phyloP scores from a whole-genome alignment of 2,888 invertebrate genomes.

The Apamea anceps region DNA sequence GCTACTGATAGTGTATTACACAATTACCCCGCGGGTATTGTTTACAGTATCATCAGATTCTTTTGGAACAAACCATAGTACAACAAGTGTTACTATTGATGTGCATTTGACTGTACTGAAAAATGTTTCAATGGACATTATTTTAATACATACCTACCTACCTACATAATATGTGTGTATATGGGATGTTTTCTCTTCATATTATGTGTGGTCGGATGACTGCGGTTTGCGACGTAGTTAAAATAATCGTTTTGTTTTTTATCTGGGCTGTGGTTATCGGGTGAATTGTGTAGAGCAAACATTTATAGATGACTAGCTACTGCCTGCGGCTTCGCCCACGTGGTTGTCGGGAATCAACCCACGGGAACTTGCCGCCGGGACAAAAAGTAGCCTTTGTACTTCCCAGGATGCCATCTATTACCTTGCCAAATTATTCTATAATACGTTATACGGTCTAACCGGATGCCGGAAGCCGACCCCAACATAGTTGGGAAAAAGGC shows the following conservation, averaged over 20 bases:
- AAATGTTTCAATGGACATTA: conserved; percentile 53
- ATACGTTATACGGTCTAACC: not conserved
- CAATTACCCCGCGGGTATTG: not conserved
- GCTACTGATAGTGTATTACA: not conserved
- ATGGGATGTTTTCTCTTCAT: conserved; percentile 40
- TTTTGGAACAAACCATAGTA: not conserved
- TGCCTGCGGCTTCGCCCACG: no score
- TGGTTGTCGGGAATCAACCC: not conserved
- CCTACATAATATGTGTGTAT: not conserved
- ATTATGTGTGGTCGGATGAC: conserved; percentile 21
- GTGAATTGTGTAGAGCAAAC: not conserved
- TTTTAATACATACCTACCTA: conserved; percentile 28
- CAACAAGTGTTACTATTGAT: not conserved
- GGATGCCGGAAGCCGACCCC: no score
- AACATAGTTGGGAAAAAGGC: no score
- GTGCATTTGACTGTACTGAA: conserved; percentile 34
- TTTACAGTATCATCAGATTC: not conserved
- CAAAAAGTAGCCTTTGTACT: no score
- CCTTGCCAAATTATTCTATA: not conserved
- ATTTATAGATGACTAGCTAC: not conserved
- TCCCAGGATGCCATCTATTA: no score
- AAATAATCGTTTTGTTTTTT: conserved; percentile 45
- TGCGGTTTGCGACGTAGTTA: conserved; percentile 14
- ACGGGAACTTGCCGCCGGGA: no score
- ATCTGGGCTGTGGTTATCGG: not conserved